Base-by-base conservation (phyloP, 2,888 invertebrate species). In the Girardia tigrina region DNA sequence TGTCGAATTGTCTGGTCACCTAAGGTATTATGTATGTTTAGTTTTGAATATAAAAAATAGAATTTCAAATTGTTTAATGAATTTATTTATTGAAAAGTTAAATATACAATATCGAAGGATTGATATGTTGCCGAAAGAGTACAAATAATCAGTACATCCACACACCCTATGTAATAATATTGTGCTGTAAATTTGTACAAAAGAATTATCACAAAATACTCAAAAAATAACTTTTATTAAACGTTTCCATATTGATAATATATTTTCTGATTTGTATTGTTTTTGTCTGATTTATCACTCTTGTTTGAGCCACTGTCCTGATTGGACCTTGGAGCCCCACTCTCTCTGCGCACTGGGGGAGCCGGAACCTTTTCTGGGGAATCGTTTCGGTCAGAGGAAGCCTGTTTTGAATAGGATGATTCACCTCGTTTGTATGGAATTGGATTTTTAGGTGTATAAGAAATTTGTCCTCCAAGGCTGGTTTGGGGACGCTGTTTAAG, bases 201-300 rank as follows among this genome's bases (percentile, higher is more conserved):
- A 56, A 56, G n/a, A 20, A 56, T 16, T 16, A 36, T 8, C 23
- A 56, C 23, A 56, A 56, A 56, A 56, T 56, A 56, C 56, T 56
- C 56, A 20, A 56, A n/a, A 56, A 56, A 56, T 36, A 12, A 12
- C 16, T 36, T 8, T 23, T n/a, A 6, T 56, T 23, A 56, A 4
- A 56, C 56, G 23, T 56, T 56, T 56, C 56, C 56, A 56, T 56
- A 56, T 56, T 56, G 20, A 56, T 20, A 56, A 56, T 8, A 56
- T 56, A 16, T 6, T 56, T 56, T 56, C 4, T 36, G 36, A 36
- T n/a, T 2, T 4, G 4, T 56, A 20, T 56, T 56, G 4, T 4
- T 56, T 56, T n/a, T 56, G 6, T 56, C 56, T 56, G 56, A 56
- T 56, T 56, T 56, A 56, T 56, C 56, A 56, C 56, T 56, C n/a